Conservation (phyloP, 2,888 invertebrate genomes). For the Tinea trinotella region DNA sequence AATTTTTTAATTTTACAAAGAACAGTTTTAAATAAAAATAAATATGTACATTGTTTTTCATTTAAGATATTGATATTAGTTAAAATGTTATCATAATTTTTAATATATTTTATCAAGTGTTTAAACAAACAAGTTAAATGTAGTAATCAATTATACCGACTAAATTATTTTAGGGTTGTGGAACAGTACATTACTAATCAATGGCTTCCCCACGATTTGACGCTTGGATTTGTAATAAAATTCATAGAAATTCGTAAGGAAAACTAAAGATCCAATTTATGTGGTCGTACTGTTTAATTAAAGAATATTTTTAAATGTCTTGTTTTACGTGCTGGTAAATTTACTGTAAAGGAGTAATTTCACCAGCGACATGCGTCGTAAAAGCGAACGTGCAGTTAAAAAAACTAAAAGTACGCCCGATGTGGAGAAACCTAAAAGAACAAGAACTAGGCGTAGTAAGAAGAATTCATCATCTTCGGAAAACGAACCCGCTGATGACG, state of each 20-base stretch:
- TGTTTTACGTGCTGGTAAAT: not conserved
- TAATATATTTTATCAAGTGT: no score
- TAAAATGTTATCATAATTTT: no score
- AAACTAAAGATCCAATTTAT: not conserved
- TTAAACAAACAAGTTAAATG: no score
- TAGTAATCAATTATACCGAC: no score
- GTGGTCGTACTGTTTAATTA: not conserved
- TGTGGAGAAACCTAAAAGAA: conserved; percentile 59
- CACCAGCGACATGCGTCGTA: conserved; percentile 76
- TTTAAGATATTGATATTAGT: no score
- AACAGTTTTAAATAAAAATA: no score
- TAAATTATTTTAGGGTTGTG: no score
- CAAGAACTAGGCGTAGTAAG: conserved; percentile 64
- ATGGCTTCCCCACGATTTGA: conserved; percentile 6
- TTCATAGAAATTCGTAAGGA: not conserved
- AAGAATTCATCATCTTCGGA: conserved; percentile 72
- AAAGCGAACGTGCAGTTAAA: conserved; percentile 79
- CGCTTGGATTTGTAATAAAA: not conserved
- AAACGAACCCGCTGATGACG: conserved; percentile 58
- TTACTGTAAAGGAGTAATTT: not conserved
- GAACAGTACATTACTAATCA: conserved; percentile 8
- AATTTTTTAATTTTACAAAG: no score
- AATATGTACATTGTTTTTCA: no score
- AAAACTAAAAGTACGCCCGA: conserved; percentile 78
- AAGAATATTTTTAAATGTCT: not conserved